These are phyloP conservation scores for Trinorchestia longiramus DNA, from an alignment of 1,140 invertebrate genomes.

Conservation along the genomic window DNA sequence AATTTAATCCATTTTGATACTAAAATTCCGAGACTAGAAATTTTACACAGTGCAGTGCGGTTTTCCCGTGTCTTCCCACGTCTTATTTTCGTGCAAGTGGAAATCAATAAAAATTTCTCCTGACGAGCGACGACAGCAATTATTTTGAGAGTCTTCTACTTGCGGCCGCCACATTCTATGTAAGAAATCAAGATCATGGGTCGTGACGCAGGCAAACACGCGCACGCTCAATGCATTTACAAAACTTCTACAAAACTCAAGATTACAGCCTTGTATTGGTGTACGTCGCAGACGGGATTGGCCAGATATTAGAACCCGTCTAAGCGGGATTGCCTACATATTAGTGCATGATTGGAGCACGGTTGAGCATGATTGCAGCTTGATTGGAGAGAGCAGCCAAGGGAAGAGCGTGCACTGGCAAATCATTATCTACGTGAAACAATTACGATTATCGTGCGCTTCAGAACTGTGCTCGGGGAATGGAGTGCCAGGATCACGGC, in stretches of 20 bases:
- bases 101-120: neutral
- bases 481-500: neutral
- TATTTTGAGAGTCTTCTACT: neutral
- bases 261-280: neutral
- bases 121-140: neutral
- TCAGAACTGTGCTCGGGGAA: neutral
- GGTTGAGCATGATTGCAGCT: neutral
- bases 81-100: neutral
- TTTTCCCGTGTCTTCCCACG: neutral
- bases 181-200: neutral
- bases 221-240: neutral
- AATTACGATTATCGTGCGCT: neutral
- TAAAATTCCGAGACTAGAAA: no score
- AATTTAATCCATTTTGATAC: no score
- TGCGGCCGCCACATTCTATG: neutral
- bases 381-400: neutral
- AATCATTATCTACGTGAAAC: slow-evolving; percentile 9
- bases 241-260: neutral
- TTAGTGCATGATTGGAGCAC: neutral
- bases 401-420: neutral
- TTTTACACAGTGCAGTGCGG: neutral
- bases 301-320: neutral
- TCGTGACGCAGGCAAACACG: neutral
- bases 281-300: neutral
- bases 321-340: neutral